Base-by-base conservation (phyloP, 2,888 invertebrate genomes). In the Tiliacea citrago region DNA sequence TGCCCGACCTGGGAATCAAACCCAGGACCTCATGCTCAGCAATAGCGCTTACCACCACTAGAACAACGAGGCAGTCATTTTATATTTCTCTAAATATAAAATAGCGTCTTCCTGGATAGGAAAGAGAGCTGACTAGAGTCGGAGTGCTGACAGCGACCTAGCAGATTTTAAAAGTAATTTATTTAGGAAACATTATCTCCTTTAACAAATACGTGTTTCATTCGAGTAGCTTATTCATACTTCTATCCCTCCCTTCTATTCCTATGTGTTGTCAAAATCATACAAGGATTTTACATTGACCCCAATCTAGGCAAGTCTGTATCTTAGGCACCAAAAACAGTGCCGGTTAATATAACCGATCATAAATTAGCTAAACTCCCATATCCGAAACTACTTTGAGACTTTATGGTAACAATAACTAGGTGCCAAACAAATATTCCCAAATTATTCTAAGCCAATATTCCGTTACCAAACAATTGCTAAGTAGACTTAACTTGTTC, bases 401-500 rank as follows among this genome's bases (percentile, higher is more conserved):
- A 24, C 13, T 8, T 39, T 24, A 49, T 39, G n/a, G 53, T 42
- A 29, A 42, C 66, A 65, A 53, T 1, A 66, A n/a, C n/a, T 35
- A 68, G n/a, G n/a, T n/a, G n/a, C 69, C 12, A 35, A 53, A 35
- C n/a, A 57, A 47, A n/a, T 49, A 39, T 57, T 47, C 16, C 6
- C 18, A 71, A 58, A 49, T 29, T 71, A 72, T 51, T 51, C 39
- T 18, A 75, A 75, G 1, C 9, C 9, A 75, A 62, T 47, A 75
- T 75, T 62, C 2, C 1, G 21, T 74, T 47, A n/a, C 5, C 55
- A 57, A 53, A 65, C 29, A 47, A 51, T 51, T n/a, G 21, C 16
- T 2, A 55, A 55, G 49, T 42, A 51, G 29, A 51, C 42, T 72
- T 72, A 29, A n/a, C n/a, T 58, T 71, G 57, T 2, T 71, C 39